phyloP scores from a whole-genome alignment of 2,113 vertebrate species.

The Pao palembangensis region DNA sequence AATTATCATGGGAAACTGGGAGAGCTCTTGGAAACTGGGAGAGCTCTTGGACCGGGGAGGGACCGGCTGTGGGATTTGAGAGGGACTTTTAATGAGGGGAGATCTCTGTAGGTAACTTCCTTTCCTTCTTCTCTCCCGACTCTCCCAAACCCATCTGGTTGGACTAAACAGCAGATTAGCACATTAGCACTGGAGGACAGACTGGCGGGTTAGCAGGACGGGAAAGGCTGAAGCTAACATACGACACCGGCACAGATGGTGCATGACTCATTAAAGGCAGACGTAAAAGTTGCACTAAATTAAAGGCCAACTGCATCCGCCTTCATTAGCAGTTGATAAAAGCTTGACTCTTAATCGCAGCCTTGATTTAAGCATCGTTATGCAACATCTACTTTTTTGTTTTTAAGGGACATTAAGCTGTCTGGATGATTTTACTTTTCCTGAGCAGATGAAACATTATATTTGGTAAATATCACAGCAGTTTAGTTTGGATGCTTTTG shows the following conservation, averaged over 20 bases:
- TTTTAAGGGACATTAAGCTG: neutral
- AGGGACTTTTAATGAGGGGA: constrained; percentile 64
- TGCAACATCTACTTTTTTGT: constrained; percentile 1
- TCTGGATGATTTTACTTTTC: neutral
- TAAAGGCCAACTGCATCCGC: constrained; percentile 60
- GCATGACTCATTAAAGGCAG: constrained; percentile 61
- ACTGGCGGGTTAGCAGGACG: constrained; percentile 42
- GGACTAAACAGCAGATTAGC: constrained; percentile 94
- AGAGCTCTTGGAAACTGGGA: too few species aligned
- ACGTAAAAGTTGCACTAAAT: constrained; percentile 68
- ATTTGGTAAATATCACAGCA: neutral
- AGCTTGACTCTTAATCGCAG: constrained; percentile 51
- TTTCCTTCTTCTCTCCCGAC: constrained; percentile 22
- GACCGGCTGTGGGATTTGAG: neutral
- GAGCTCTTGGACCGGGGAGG: too few species aligned
- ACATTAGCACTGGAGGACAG: constrained; percentile 84
- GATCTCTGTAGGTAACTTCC: constrained; percentile 87
- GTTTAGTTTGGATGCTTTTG: too few species aligned
- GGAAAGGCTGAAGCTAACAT: constrained; percentile 39
- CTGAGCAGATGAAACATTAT: too few species aligned
- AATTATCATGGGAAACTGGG: too few species aligned
- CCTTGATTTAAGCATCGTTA: constrained; percentile 23
- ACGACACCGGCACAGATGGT: constrained; percentile 58
- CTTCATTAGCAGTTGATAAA: constrained; percentile 65
- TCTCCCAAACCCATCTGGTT: constrained; percentile 81